Percentiles rank a stretch among this genome's conserved stretches.
Evolutionary conservation across 2,113 vertebrate genomes (phyloP).

Genomic region (Origma solitaria): DNA sequence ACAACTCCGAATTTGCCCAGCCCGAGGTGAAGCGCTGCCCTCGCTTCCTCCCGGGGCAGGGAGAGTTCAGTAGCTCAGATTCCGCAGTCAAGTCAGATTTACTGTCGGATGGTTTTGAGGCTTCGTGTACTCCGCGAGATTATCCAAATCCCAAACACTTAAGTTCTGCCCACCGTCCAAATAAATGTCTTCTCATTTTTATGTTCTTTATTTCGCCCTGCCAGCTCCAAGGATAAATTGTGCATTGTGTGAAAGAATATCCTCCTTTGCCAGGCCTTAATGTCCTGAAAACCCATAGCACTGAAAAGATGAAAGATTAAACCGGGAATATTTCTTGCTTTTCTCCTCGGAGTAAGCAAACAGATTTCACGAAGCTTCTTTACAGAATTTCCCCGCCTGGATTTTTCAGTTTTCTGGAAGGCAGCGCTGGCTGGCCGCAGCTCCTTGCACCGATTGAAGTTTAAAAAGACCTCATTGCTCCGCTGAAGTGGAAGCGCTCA

Average conservation of each 20-base stretch:
- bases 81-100: background rate
- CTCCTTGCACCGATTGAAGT: fast-evolving
- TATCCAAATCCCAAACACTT: background rate
- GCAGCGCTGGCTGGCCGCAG: background rate
- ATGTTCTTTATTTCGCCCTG: background rate
- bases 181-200: background rate
- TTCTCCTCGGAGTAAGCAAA: background rate
- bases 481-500: background rate
- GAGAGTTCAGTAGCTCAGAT: background rate
- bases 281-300: background rate
- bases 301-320: background rate
- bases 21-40: background rate
- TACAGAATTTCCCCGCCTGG: background rate
- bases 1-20: background rate
- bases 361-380: background rate
- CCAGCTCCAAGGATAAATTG: background rate
- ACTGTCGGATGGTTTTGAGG: background rate
- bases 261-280: background rate
- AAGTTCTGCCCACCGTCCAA: background rate
- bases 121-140: background rate
- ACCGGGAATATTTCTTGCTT: background rate
- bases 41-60: background rate
- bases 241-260: background rate
- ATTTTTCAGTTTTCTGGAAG: background rate
- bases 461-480: background rate